Conservation (phyloP, 2,888 invertebrate species). For the Plebejus anna region DNA sequence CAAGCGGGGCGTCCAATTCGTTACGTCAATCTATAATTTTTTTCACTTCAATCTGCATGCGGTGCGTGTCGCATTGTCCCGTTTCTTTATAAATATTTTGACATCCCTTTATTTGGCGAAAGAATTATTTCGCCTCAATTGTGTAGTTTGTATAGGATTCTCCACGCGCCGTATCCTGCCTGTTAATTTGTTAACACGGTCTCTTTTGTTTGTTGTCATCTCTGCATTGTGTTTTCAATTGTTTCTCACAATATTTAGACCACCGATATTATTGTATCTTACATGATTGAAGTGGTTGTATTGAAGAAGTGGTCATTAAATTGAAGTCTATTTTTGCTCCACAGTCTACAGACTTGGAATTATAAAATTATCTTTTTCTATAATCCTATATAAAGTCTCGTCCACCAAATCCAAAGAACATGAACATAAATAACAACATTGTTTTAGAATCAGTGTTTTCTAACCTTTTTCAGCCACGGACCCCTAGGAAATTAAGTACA, state of each 20-base stretch:
- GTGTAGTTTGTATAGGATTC: constrained; percentile 51
- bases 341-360: too few relatives aligned
- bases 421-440: too few relatives aligned
- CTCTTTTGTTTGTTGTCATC: constrained; percentile 51
- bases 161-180: constrained; percentile 18
- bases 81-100: constrained; percentile 80
- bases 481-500: too few relatives aligned
- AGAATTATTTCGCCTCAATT: constrained; percentile 70
- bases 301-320: too few relatives aligned
- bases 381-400: too few relatives aligned
- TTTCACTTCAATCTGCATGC: constrained; percentile 67
- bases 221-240: neutral
- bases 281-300: neutral
- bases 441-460: too few relatives aligned
- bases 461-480: too few relatives aligned
- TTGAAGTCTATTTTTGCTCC: too few relatives aligned
- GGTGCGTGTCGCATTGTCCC: constrained; percentile 65
- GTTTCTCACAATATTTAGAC: neutral
- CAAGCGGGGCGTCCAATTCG: constrained; percentile 72
- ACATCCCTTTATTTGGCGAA: constrained; percentile 73
- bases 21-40: constrained; percentile 75
- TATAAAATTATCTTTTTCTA: neutral
- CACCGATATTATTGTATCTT: constrained; percentile 25
- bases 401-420: too few relatives aligned
- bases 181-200: constrained; percentile 73